Percentiles rank a stretch among this genome's conserved stretches.
Evolutionary conservation across 1,140 invertebrate genomes (phyloP).

Genomic region (Lycorma delicatula): DNA sequence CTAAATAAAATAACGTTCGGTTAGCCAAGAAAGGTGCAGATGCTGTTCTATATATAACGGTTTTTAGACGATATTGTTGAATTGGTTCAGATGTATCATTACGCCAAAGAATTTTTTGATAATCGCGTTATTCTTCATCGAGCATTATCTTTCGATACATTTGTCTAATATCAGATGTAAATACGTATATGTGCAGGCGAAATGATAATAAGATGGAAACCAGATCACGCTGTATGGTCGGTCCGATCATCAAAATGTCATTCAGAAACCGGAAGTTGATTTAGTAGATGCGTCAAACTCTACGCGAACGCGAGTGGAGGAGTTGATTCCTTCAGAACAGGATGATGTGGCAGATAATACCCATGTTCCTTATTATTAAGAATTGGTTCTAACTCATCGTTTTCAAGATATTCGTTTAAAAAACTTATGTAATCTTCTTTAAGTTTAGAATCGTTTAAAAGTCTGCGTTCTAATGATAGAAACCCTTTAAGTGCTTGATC

Average conservation of each 20-base stretch:
- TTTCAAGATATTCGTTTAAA: too few relatives aligned
- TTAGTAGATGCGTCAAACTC: constrained; percentile 35
- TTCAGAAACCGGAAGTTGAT: constrained; percentile 32
- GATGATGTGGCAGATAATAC: too few relatives aligned
- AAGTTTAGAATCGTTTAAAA: too few relatives aligned
- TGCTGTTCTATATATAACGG: constrained; percentile 33
- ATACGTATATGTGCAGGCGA: constrained; percentile 26
- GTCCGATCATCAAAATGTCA: constrained; percentile 26
- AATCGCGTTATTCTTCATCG: constrained; percentile 21
- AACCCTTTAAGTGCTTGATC: too few relatives aligned
- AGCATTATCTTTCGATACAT: constrained; percentile 22
- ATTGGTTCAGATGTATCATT: constrained; percentile 24
- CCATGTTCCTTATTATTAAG: too few relatives aligned
- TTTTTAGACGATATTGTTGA: constrained; percentile 28
- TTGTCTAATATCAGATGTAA: constrained; percentile 33
- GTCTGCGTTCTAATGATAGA: too few relatives aligned
- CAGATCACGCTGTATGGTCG: constrained; percentile 35
- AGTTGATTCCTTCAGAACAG: too few relatives aligned
- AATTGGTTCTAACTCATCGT: too few relatives aligned
- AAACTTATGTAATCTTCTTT: too few relatives aligned
- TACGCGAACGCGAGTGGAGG: too few relatives aligned
- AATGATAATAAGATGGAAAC: constrained; percentile 34
- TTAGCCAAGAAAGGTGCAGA: constrained; percentile 33
- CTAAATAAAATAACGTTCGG: constrained; percentile 33
- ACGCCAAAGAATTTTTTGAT: constrained; percentile 37